phyloP scores from a whole-genome alignment of 2,113 vertebrate genomes.

The Bubo blakistoni region DNA sequence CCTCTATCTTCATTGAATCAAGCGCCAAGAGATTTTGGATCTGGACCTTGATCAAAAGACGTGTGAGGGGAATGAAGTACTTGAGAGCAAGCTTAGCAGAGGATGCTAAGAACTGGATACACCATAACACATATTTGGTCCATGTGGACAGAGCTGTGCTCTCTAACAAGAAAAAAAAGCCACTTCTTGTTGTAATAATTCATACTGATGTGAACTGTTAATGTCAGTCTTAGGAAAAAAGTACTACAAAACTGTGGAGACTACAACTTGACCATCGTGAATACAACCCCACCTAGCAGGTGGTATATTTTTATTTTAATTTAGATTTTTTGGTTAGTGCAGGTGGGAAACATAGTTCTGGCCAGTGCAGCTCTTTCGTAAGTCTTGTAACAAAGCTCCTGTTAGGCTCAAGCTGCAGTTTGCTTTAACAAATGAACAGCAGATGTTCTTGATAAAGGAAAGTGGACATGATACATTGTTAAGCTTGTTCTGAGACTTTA shows the following conservation, averaged over 20 bases:
- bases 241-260: neutral
- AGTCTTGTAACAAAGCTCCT: neutral
- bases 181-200: neutral
- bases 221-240: neutral
- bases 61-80: neutral
- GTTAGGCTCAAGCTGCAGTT: neutral
- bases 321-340: neutral
- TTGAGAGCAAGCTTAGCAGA: neutral
- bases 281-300: neutral
- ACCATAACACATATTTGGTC: neutral
- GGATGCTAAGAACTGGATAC: neutral
- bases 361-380: neutral
- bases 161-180: neutral
- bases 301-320: neutral
- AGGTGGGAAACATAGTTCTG: neutral
- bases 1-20: neutral
- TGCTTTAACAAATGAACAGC: slow-evolving; percentile 14
- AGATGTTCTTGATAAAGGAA: slow-evolving; percentile 41
- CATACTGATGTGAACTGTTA: neutral
- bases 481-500: slow-evolving; percentile 35
- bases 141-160: neutral
- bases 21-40: neutral
- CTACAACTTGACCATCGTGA: neutral
- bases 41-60: neutral
- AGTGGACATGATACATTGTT: slow-evolving; percentile 39